These are phyloP conservation scores for Melanogrammus aeglefinus DNA, from an alignment of 2,797 vertebrate species.

Conservation along the genomic window DNA sequence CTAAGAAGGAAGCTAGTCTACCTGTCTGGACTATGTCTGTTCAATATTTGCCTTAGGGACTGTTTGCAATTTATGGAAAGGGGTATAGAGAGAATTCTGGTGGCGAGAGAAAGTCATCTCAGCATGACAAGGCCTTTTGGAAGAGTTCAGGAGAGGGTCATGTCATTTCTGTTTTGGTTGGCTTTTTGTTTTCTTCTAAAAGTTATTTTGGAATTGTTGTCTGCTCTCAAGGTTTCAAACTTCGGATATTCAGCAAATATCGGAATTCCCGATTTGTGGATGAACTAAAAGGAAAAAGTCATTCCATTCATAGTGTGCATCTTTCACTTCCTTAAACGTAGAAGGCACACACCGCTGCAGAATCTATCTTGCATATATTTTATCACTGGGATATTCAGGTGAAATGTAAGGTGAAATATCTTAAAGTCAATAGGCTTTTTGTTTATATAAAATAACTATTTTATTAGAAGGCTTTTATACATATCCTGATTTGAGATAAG, in stretches of 20 bases:
- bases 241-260: too few relatives aligned
- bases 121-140: slow-evolving; percentile 43
- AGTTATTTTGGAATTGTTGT: neutral
- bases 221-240: neutral
- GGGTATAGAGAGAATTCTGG: slow-evolving; percentile 56
- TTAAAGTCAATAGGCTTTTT: neutral
- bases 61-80: slow-evolving; percentile 64
- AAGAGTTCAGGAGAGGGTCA: slow-evolving; percentile 57
- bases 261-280: too few relatives aligned
- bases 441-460: neutral
- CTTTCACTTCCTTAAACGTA: too few relatives aligned
- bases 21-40: slow-evolving; percentile 71
- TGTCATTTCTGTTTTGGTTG: slow-evolving; percentile 39
- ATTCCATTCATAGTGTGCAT: too few relatives aligned
- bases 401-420: neutral
- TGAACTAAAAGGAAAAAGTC: too few relatives aligned
- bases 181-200: neutral
- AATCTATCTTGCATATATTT: too few relatives aligned
- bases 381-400: too few relatives aligned
- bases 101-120: slow-evolving; percentile 57
- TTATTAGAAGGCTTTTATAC: neutral
- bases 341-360: too few relatives aligned
- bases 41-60: slow-evolving; percentile 74
- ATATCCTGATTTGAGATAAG: neutral
- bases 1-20: slow-evolving; percentile 67